Evolutionary conservation across 1,140 invertebrate genomes (phyloP).

Genomic region (Hirudo medicinalis): DNA sequence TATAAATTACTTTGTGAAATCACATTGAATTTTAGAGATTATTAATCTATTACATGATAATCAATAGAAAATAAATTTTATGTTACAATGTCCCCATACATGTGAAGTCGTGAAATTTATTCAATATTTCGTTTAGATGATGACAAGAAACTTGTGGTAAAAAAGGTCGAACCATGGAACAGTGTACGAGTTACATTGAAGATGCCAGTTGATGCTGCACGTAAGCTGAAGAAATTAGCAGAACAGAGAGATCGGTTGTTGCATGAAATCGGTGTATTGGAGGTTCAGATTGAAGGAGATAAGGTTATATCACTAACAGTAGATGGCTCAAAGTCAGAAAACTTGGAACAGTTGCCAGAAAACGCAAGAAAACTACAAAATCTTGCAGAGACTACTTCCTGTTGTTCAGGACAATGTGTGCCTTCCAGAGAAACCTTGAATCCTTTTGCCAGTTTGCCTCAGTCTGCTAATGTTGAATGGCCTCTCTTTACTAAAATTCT

Average conservation of each 20-base stretch:
- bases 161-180: slow-evolving; percentile 94
- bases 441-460: background rate
- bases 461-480: slow-evolving; percentile 8
- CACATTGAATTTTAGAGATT: too few relatives aligned
- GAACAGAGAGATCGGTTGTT: slow-evolving; percentile 72
- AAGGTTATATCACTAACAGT: slow-evolving; percentile 76
- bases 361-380: too few relatives aligned
- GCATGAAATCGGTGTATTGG: slow-evolving; percentile 76
- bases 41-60: too few relatives aligned
- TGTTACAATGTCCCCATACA: too few relatives aligned
- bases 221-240: slow-evolving; percentile 71
- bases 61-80: too few relatives aligned
- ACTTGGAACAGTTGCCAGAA: too few relatives aligned
- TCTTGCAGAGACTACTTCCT: too few relatives aligned
- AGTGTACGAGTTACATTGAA: slow-evolving; percentile 90
- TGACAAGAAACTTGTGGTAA: slow-evolving; percentile 41
- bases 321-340: slow-evolving; percentile 48
- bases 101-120: too few relatives aligned
- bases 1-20: too few relatives aligned
- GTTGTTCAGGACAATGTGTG: slow-evolving; percentile 8
- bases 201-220: slow-evolving; percentile 81
- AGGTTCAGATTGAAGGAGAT: slow-evolving; percentile 88
- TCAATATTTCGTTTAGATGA: slow-evolving; percentile 23
- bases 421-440: slow-evolving; percentile 4
- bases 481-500: background rate